Conservation (phyloP, 2,888 invertebrate species). For the Linnaemya vulpina region DNA sequence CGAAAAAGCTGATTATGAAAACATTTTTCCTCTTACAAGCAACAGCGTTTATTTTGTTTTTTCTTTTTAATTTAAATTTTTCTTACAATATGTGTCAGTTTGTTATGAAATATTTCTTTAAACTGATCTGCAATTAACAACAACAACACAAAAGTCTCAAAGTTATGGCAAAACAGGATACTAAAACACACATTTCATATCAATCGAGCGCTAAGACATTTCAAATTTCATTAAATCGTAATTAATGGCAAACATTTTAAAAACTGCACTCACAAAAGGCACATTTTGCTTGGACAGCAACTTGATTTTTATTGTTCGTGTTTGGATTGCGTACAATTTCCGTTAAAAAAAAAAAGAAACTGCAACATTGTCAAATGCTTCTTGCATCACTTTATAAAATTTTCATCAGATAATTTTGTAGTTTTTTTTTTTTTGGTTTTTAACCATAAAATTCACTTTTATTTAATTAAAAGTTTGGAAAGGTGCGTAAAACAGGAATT, state of each 20-base stretch:
- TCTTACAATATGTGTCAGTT: constrained; percentile 67
- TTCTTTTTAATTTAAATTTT: constrained; percentile 22
- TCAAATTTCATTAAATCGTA: constrained; percentile 59
- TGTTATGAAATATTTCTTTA: constrained; percentile 62
- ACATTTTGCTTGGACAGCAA: constrained; percentile 16
- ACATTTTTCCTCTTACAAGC: constrained; percentile 54
- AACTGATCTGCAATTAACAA: constrained; percentile 5
- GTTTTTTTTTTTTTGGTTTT: not conserved
- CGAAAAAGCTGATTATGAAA: constrained; percentile 58
- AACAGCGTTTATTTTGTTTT: constrained; percentile 23
- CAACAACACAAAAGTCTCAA: not conserved
- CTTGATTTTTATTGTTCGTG: constrained; percentile 4
- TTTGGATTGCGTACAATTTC: constrained; percentile 44
- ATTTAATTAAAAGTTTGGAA: constrained; percentile 32
- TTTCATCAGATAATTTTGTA: constrained; percentile 20
- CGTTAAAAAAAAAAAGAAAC: constrained; percentile 28
- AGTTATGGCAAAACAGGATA: constrained; percentile 70
- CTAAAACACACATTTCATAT: constrained; percentile 42
- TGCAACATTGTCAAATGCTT: constrained; percentile 44
- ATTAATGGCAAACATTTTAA: constrained; percentile 45
- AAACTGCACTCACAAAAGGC: constrained; percentile 29
- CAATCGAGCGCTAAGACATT: constrained; percentile 53
- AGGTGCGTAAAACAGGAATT: constrained; percentile 67
- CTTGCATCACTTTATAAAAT: constrained; percentile 53
- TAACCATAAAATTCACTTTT: constrained; percentile 57